A percentile compares a stretch with the other conserved stretches of the same genome.
Conservation (phyloP, 1,140 invertebrate species). For the honey bee (Apis mellifera) region Amel_HAv3.1 CM009931.2:6651501-6652000, state of each 20-base stretch:
- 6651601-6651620: neutral
- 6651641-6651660: constrained; percentile 5
- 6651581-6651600: neutral
- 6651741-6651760: constrained; percentile 32
- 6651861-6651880: neutral
- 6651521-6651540: neutral
- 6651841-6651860: neutral
- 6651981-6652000: no score
- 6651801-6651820: neutral
- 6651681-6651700: neutral
- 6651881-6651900: neutral
- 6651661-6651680: constrained; percentile 33
- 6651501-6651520: neutral
- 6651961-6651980: no score
- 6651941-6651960: no score
- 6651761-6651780: constrained; percentile 20
- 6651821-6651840: neutral
- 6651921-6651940: no score
- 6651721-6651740: constrained; percentile 28
- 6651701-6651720: constrained; percentile 29
- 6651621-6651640: neutral
- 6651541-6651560: neutral
- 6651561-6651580: constrained; percentile 2
- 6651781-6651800: neutral
- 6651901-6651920: no score